Evolutionary conservation across 2,888 invertebrate species (phyloP), one percentile per base, ranked within the genome.

Genomic region (Ctenicera cuprea): DNA sequence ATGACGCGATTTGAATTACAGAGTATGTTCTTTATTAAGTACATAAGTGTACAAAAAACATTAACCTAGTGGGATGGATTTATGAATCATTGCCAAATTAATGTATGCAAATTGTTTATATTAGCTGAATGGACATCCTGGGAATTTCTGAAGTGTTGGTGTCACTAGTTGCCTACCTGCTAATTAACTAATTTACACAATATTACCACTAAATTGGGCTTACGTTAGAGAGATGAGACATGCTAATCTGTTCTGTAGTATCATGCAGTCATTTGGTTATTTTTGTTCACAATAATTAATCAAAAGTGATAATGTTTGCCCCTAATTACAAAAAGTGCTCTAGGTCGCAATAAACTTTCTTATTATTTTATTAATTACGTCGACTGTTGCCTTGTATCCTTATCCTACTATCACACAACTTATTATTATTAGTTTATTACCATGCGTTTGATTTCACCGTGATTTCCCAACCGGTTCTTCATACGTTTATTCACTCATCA

Each of bases 51-150:
- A 30, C 14, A 45, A 30, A 62, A 61, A 62, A 43, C 26, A 43
- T 22, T 43, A 62, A 30, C 62, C 43, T 30, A 18, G 45, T 62
- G 45, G 62, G 62, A 62, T 9, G 62, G 18, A 26, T 33, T 59
- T 45, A 30, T 62, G 62, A 62, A 62, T 62, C 62, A 62, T 14
- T 1, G 43, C 30, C 43, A 45, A 62, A 62, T 43, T 62, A 45
- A 26, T 45, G 14, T 62, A 62, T 62, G 41, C 45, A 20, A 45
- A 45, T 45, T 43, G 14, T 12, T n/a, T n/a, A 45, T 18, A 38
- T 59, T 59, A 59, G 11, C 12, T 16, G 9, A 37, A 38, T 18
- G 59, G 30, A 26, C 26, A 33, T 57, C 54, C 54, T 57, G 16
- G 38, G 59, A 59, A 38, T 38, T 59, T 54, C 54, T 54, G 26